phyloP scores from a whole-genome alignment of 53 echinoderm and acorn worm species.

The Paracentrotus lividus region DNA sequence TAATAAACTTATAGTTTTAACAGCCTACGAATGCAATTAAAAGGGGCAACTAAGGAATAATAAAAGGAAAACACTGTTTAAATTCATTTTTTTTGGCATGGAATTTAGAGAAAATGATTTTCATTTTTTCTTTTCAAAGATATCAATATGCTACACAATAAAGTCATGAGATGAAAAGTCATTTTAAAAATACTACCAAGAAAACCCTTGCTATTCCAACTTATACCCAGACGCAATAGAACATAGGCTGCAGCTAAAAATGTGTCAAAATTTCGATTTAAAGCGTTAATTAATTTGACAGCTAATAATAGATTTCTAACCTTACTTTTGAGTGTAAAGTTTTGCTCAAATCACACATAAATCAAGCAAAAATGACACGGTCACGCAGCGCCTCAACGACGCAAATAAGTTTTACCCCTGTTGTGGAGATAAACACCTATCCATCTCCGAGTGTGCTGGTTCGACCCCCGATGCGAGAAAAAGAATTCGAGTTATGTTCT shows the following conservation, averaged over 20 bases:
- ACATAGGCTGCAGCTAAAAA: neutral
- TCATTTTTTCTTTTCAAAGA: no score
- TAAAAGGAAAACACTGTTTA: no score
- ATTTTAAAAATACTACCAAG: neutral
- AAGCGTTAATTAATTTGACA: constrained; percentile 4
- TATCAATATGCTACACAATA: no score
- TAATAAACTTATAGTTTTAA: no score
- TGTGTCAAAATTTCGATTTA: constrained; percentile 3
- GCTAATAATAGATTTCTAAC: constrained; percentile 18
- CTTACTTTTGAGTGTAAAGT: constrained; percentile 7
- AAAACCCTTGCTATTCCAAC: neutral
- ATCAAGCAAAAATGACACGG: neutral
- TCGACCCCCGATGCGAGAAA: neutral
- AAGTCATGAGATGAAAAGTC: neutral
- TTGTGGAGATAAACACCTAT: constrained; percentile 27
- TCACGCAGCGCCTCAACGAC: neutral
- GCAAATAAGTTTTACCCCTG: neutral
- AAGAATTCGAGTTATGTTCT: neutral
- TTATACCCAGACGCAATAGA: neutral
- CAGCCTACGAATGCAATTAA: no score
- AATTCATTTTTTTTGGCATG: no score
- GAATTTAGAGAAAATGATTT: no score
- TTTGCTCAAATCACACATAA: constrained; percentile 30
- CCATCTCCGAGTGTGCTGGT: neutral
- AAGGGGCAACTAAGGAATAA: no score